phyloP scores from a whole-genome alignment of 1,140 invertebrate genomes.

The Danaus melanippus region DNA sequence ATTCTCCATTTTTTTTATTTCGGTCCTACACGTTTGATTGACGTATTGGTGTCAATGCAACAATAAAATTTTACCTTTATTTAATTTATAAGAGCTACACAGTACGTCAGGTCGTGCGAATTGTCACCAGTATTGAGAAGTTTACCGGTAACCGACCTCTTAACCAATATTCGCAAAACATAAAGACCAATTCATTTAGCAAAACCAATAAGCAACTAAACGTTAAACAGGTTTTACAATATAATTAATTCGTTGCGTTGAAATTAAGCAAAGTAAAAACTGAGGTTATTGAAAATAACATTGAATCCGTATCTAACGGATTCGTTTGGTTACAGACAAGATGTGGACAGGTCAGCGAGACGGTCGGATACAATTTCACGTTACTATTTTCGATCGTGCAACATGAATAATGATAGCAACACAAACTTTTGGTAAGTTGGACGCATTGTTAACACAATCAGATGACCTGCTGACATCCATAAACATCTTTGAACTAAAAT shows the following conservation, averaged over 20 bases:
- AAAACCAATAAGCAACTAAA: conserved; percentile 31
- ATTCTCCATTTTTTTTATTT: conserved; percentile 47
- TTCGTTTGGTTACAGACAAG: conserved; percentile 39
- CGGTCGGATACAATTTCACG: conserved; percentile 41
- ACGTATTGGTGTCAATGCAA: conserved; percentile 58
- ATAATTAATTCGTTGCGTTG: conserved; percentile 25
- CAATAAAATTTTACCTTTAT: conserved; percentile 35
- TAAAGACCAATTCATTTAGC: conserved; percentile 24
- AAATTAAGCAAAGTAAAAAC: conserved; percentile 18
- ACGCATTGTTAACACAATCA: conserved; percentile 43
- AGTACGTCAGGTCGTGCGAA: conserved; percentile 31
- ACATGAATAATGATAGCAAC: conserved; percentile 55
- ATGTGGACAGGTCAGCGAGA: conserved; percentile 34
- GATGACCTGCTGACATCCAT: conserved; percentile 55
- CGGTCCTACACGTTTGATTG: conserved; percentile 30
- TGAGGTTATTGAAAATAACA: conserved; percentile 19
- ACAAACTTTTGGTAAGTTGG: conserved; percentile 35
- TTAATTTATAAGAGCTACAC: conserved; percentile 39
- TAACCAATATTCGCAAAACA: conserved; percentile 58
- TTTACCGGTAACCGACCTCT: conserved; percentile 61
- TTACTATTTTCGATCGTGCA: conserved; percentile 45
- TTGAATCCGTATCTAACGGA: conserved; percentile 48
- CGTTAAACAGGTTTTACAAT: conserved; percentile 25
- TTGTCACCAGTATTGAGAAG: conserved; percentile 30
- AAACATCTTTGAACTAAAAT: conserved; percentile 17